phyloP scores from a whole-genome alignment of 2,113 vertebrate genomes.

The Phrynocephalus versicolor region DNA sequence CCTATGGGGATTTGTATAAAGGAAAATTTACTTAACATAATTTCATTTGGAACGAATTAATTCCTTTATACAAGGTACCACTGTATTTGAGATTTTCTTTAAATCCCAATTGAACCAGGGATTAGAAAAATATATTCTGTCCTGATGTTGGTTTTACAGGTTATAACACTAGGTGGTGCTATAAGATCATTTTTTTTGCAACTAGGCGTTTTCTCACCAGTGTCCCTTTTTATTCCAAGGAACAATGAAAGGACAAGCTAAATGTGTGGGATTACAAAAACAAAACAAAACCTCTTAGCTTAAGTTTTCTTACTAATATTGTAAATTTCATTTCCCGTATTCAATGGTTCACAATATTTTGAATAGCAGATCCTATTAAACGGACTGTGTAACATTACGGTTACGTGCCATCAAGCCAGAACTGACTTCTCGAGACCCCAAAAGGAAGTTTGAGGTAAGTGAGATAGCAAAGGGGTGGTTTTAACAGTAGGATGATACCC shows the following conservation, averaged over 20 bases:
- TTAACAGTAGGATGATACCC: too few species aligned
- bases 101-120: too few species aligned
- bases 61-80: too few species aligned
- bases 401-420: too few species aligned
- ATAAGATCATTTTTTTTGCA: conserved; percentile 8
- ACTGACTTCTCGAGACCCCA: too few species aligned
- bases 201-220: not conserved
- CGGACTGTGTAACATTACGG: not conserved
- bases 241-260: not conserved
- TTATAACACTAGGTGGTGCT: conserved; percentile 55
- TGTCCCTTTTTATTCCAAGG: not conserved
- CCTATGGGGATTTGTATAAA: too few species aligned
- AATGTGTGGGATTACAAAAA: not conserved
- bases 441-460: too few species aligned
- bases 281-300: not conserved
- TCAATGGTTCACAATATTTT: not conserved
- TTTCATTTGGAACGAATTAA: too few species aligned
- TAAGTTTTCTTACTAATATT: not conserved
- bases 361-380: not conserved
- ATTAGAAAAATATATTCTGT: too few species aligned
- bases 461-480: too few species aligned
- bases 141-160: not conserved
- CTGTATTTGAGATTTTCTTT: not conserved
- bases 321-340: not conserved
- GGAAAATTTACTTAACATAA: too few species aligned